A percentile compares a stretch with the other conserved stretches of the same genome.
phyloP scores from a whole-genome alignment of 2,113 vertebrate genomes.

The Diadophis punctatus region DNA sequence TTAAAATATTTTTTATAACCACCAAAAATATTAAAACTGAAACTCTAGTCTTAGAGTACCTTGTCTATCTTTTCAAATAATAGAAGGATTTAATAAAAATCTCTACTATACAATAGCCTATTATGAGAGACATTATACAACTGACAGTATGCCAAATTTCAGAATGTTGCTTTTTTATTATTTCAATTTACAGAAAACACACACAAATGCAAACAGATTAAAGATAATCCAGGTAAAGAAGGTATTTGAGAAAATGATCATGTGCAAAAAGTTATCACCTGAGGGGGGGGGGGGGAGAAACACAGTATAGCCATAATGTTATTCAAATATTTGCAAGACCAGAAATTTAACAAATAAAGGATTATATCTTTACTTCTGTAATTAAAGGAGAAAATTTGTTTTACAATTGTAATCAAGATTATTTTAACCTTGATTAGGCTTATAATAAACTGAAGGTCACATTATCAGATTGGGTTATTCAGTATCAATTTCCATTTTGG shows the following conservation, averaged over 20 bases:
- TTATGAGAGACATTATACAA: not conserved
- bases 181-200: not conserved
- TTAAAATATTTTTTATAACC: not conserved
- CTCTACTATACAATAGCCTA: not conserved
- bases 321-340: not conserved
- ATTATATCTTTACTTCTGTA: not conserved
- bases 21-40: not conserved
- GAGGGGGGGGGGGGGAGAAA: not conserved
- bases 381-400: not conserved
- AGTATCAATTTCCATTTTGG: not conserved
- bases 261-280: not conserved
- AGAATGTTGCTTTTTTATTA: not conserved
- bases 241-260: not conserved
- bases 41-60: not conserved
- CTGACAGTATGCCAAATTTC: not conserved
- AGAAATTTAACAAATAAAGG: not conserved
- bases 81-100: not conserved
- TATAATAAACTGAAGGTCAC: not conserved
- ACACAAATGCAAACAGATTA: not conserved
- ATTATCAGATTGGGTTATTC: not conserved
- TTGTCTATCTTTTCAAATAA: slow-evolving; percentile 7
- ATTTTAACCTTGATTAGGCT: not conserved
- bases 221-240: not conserved
- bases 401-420: not conserved
- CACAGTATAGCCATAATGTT: not conserved